Evolutionary conservation across 2,888 invertebrate genomes (phyloP), one percentile per base, ranked within the genome.

Genomic region (Mantis religiosa): DNA sequence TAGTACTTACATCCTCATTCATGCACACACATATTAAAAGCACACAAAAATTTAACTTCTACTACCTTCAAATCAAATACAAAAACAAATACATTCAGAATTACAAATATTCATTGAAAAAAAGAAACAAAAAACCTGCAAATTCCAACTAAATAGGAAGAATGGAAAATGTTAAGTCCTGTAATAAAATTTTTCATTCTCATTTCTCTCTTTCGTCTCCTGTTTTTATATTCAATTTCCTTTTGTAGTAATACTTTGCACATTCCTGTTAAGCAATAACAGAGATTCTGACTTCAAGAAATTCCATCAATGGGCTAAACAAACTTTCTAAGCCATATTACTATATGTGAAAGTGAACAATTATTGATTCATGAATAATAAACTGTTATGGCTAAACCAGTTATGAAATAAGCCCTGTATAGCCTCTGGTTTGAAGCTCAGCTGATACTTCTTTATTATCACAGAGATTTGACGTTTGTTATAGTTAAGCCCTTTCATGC

Each of bases 401-500:
- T 25, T 20, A 71, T 71, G 54, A 71, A 71, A 71, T 71, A 71
- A 71, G 54, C 54, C 54, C 54, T 71, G 54, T 71, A 71, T 20
- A 71, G 54, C 54, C 54, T 71, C 54, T 71, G 54, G 54, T 71
- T 71, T 20, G 20, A 71, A 71, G 81, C 87, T 27, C 27, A 87
- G 81, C 90, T 97, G 97, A 20, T 71, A 6, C 54, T 71, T 71
- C 97, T 2, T 82, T 28, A 88, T 82, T 90, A 90, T 90, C 90
- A 90, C 90, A 90, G 90, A 89, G 89, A 88, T 88, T 90, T 89
- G 86, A 90, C 89, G 83, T 82, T 83, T 82, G 14, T 25, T 83
- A 54, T 54, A 28, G 34, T 34, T 30, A 82, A 28, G 12, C 15
- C 28, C 25, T 82, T 92, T 95, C 95, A 98, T 91, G 98, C 98